Conservation (phyloP, 2,113 vertebrate genomes). For the Oxygymnocypris stewartii region DNA sequence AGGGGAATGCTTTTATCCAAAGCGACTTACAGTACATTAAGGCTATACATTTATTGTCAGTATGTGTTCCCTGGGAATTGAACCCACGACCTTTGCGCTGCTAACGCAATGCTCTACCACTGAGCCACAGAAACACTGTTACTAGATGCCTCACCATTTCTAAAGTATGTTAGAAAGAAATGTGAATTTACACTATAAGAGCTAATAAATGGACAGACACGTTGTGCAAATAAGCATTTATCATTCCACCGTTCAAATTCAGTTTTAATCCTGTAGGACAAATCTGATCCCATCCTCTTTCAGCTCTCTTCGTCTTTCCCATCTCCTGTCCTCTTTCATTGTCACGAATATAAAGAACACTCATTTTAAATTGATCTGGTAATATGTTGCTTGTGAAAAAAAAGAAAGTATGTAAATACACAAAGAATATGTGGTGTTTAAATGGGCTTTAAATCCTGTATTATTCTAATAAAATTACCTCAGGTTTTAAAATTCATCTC, state of each 20-base stretch:
- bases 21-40: too few relatives aligned
- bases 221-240: neutral
- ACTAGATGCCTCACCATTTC: neutral
- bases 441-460: neutral
- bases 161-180: neutral
- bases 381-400: neutral
- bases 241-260: neutral
- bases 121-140: too few relatives aligned
- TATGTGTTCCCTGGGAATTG: too few relatives aligned
- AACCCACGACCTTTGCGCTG: too few relatives aligned
- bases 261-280: constrained; percentile 8
- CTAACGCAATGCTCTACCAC: too few relatives aligned
- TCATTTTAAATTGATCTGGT: neutral
- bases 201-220: neutral
- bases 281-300: neutral
- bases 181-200: neutral
- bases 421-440: neutral
- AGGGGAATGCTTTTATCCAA: neutral
- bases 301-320: neutral
- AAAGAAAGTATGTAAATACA: neutral
- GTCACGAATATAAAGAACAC: neutral
- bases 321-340: neutral
- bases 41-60: too few relatives aligned
- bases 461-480: neutral
- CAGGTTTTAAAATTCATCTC: neutral